Conservation (phyloP, 2,888 invertebrate species). For the Lasioglossum lativentre region DNA sequence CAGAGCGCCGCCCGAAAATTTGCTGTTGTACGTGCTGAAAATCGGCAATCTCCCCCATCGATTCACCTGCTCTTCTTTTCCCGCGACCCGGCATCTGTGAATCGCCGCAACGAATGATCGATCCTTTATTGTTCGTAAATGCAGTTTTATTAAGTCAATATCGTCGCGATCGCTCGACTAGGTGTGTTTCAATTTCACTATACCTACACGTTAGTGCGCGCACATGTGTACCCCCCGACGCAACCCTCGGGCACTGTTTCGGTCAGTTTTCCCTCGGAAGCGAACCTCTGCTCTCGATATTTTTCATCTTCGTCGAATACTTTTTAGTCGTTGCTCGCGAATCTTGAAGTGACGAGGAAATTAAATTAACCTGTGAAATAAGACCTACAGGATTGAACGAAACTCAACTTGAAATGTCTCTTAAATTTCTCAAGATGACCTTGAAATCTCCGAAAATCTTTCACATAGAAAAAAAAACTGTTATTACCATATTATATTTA, state of each 20-base stretch:
- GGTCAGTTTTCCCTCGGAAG: neutral
- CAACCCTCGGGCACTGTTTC: neutral
- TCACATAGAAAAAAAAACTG: too few relatives aligned
- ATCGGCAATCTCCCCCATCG: conserved; percentile 51
- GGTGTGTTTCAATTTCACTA: neutral
- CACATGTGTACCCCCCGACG: too few relatives aligned
- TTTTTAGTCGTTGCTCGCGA: too few relatives aligned
- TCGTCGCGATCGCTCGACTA: neutral
- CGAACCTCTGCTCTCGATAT: too few relatives aligned
- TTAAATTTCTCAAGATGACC: too few relatives aligned
- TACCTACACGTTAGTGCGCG: neutral
- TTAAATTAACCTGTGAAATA: too few relatives aligned
- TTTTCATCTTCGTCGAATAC: too few relatives aligned
- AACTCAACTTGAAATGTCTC: too few relatives aligned
- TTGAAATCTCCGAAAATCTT: too few relatives aligned
- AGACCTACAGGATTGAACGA: too few relatives aligned
- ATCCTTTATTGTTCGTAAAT: neutral
- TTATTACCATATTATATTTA: too few relatives aligned
- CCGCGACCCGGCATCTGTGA: neutral
- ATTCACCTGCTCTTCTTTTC: conserved; percentile 18
- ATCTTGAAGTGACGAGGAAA: too few relatives aligned
- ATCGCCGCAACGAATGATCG: neutral
- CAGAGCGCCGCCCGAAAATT: conserved; percentile 48
- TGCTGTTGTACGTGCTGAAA: conserved; percentile 66
- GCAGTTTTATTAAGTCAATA: neutral